Evolutionary conservation across 2,888 invertebrate species (phyloP).

Genomic region (Microctonus hyperodae): DNA sequence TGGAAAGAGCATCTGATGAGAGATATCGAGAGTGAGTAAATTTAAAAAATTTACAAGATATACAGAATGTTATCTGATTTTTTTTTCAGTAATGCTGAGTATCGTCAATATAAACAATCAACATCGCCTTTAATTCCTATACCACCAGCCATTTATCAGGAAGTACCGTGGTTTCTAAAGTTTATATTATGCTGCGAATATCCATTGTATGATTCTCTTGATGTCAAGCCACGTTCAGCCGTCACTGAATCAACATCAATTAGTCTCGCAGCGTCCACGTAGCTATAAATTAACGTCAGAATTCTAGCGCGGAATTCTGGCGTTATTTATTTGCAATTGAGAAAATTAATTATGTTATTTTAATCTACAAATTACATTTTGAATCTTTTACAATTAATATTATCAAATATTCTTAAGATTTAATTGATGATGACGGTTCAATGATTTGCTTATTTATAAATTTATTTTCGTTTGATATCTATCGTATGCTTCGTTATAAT

Average conservation of each 20-base stretch:
- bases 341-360: neutral
- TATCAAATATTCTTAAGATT: neutral
- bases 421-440: neutral
- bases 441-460: too few species aligned
- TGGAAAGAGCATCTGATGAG: constrained; percentile 88
- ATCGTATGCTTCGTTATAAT: neutral
- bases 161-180: constrained; percentile 83
- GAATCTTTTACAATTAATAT: too few species aligned
- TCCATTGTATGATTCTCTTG: constrained; percentile 82
- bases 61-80: constrained; percentile 1
- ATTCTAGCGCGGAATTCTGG: constrained; percentile 16
- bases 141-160: constrained; percentile 86
- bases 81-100: constrained; percentile 77
- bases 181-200: constrained; percentile 88
- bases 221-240: constrained; percentile 71
- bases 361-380: neutral
- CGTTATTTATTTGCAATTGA: constrained; percentile 19
- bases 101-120: constrained; percentile 85
- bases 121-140: constrained; percentile 91
- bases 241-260: constrained; percentile 76
- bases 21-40: constrained; percentile 81
- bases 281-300: constrained; percentile 70
- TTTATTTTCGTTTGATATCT: neutral
- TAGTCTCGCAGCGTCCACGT: constrained; percentile 75
- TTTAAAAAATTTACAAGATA: too few species aligned